These are phyloP conservation scores for Cataglyphis altisquamis DNA, from an alignment of 2,888 invertebrate species.

Conservation along the genomic window DNA sequence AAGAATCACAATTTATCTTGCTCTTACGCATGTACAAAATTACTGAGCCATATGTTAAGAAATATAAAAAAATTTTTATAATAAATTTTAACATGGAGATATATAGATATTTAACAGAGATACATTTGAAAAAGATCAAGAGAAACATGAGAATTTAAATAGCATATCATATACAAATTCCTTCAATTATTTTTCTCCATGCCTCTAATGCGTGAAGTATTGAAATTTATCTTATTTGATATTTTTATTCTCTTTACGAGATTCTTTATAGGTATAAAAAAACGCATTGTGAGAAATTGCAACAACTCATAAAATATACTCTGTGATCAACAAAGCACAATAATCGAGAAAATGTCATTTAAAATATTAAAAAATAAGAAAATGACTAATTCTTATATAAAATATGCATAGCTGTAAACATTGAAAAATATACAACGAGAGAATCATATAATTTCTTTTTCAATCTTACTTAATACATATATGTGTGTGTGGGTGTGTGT, in stretches of 20 bases:
- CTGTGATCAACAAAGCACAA: conserved; percentile 42
- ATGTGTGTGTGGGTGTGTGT: no score
- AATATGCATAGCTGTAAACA: conserved; percentile 19
- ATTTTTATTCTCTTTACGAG: conserved; percentile 65
- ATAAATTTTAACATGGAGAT: conserved; percentile 13
- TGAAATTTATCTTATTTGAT: conserved; percentile 40
- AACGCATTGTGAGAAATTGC: conserved; percentile 59
- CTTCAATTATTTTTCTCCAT: conserved; percentile 58
- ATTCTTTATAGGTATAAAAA: conserved; percentile 57
- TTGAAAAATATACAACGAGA: conserved; percentile 46
- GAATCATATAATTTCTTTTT: conserved; percentile 22
- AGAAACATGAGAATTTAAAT: conserved; percentile 10
- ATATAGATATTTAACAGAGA: conserved; percentile 14
- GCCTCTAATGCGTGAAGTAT: conserved; percentile 48
- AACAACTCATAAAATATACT: conserved; percentile 48
- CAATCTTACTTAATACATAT: conserved; percentile 16
- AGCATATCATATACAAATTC: conserved; percentile 62
- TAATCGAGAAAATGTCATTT: conserved; percentile 30
- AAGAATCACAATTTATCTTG: conserved; percentile 58
- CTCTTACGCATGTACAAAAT: conserved; percentile 63
- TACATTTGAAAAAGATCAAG: conserved; percentile 16
- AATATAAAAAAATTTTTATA: conserved; percentile 51
- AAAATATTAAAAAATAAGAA: conserved; percentile 16
- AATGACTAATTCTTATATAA: conserved; percentile 43
- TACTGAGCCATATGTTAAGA: conserved; percentile 55